Evolutionary conservation across 2,888 invertebrate genomes (phyloP), one percentile per base, ranked within the genome.

Genomic region (Acronicta aceris): DNA sequence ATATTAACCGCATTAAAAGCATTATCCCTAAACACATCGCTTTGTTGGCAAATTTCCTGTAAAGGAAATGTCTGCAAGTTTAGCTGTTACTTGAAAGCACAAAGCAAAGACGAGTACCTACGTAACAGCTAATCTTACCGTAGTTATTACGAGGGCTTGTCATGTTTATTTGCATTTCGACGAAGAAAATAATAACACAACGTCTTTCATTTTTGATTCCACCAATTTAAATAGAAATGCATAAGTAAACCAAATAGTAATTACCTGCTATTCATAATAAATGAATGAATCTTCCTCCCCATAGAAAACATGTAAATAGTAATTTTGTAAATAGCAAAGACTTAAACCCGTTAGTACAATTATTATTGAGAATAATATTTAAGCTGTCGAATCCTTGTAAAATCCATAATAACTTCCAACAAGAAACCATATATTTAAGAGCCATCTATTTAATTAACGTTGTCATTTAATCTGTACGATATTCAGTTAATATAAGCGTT

Each of bases 11-110:
- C 93, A 92, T 91, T 85, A 77, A 84, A 84, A 84, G 21, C 89
- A 91, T 90, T 89, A 86, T 87, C 84, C 85, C 88, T 82, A 76
- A 89, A 89, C 91, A 93, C 93, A 94, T 93, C 88, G 94, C 94
- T 94, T 94, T 88, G 80, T 90, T 87, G 86, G 91, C 89, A 89
- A 87, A 82, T 69, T 87, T 86, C 84, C 81, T 82, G 80, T 81
- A 83, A 86, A 77, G 73, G 78, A 81, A n/a, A 64, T 76, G 76
- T 80, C 72, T 66, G 71, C 74, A 90, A 92, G 91, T 83, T 92
- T 92, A 90, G 92, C 90, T 89, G 90, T 92, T 86, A 82, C 79
- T 63, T 66, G 45, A 67, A 50, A 66, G 61, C 73, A 62, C 57
- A 61, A 46, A 51, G 57, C 62, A 62, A 69, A 58, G 60, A 56